A percentile compares a stretch with the other conserved stretches of the same genome.
Conservation (phyloP, 1,140 invertebrate genomes). For the Mamestra configurata region DNA sequence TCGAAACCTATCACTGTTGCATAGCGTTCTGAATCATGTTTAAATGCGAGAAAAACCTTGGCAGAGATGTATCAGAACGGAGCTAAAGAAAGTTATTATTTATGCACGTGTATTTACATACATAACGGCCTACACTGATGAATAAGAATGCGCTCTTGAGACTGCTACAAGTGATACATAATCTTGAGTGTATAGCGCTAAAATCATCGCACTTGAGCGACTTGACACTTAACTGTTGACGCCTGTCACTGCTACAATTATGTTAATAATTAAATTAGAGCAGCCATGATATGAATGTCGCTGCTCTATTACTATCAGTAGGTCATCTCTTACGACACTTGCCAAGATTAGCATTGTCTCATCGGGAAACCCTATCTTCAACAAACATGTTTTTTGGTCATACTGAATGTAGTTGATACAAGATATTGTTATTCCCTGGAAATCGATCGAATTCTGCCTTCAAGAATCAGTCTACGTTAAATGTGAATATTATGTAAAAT, state of each 20-base stretch:
- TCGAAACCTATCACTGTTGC: slow-evolving; percentile 44
- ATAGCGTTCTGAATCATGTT: slow-evolving; percentile 37
- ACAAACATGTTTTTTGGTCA: neutral
- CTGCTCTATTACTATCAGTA: slow-evolving; percentile 5
- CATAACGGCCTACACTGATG: slow-evolving; percentile 1
- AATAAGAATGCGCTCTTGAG: slow-evolving; percentile 35
- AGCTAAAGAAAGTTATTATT: slow-evolving; percentile 47
- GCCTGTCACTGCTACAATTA: slow-evolving; percentile 25
- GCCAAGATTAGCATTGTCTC: neutral
- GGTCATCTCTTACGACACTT: neutral
- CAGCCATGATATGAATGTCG: neutral
- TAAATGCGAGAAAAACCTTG: slow-evolving; percentile 28
- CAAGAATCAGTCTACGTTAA: neutral
- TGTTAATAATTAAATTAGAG: slow-evolving; percentile 28
- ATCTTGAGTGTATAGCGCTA: slow-evolving; percentile 21
- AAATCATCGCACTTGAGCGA: slow-evolving; percentile 11
- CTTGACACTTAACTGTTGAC: slow-evolving; percentile 17
- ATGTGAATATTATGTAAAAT: slow-evolving; percentile 7
- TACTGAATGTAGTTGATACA: too few relatives aligned
- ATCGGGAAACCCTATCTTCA: slow-evolving; percentile 1
- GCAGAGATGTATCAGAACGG: slow-evolving; percentile 38
- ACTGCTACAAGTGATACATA: slow-evolving; percentile 8
- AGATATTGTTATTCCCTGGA: neutral
- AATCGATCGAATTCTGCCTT: neutral
- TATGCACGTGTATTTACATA: slow-evolving; percentile 18